These are phyloP conservation scores for Phaedon cochleariae DNA, from an alignment of 2,888 invertebrate genomes.

Conservation along the genomic window DNA sequence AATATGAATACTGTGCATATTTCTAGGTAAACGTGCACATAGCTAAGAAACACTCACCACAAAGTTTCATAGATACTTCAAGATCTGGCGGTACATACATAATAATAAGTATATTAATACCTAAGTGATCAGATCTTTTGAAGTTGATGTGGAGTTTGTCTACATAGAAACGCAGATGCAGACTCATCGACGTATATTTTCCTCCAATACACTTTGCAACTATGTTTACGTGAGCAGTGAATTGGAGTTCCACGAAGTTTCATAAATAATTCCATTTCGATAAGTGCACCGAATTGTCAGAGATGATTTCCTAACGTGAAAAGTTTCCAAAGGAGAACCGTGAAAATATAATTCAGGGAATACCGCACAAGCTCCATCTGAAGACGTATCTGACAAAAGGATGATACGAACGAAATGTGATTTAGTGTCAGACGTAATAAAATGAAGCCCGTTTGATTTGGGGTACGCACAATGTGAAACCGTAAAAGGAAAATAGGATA, in stretches of 20 bases:
- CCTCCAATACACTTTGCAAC: no score
- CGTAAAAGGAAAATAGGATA: constrained; percentile 18
- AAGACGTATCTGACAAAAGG: constrained; percentile 19
- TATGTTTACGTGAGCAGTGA: no score
- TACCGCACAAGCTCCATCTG: constrained; percentile 16
- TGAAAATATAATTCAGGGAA: constrained; percentile 26
- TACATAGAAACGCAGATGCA: no score
- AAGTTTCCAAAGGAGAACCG: constrained; percentile 14
- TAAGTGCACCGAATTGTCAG: not conserved
- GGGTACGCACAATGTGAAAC: constrained; percentile 21
- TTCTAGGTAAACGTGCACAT: no score
- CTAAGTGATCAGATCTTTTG: no score
- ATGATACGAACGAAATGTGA: constrained; percentile 33
- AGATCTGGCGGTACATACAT: no score
- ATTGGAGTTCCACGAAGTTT: not conserved
- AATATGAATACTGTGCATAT: no score
- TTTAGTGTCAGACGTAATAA: constrained; percentile 36
- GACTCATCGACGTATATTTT: no score
- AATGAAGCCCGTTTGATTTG: constrained; percentile 29
- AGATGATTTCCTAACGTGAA: constrained; percentile 6
- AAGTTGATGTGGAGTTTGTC: no score
- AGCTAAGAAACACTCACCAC: no score
- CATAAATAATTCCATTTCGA: constrained; percentile 6
- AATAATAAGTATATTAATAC: no score
- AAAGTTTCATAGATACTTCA: no score